Percentiles rank a stretch among this genome's conserved stretches.
phyloP scores from a whole-genome alignment of 1,140 invertebrate species.

The Anagrus nilaparvatae region DNA sequence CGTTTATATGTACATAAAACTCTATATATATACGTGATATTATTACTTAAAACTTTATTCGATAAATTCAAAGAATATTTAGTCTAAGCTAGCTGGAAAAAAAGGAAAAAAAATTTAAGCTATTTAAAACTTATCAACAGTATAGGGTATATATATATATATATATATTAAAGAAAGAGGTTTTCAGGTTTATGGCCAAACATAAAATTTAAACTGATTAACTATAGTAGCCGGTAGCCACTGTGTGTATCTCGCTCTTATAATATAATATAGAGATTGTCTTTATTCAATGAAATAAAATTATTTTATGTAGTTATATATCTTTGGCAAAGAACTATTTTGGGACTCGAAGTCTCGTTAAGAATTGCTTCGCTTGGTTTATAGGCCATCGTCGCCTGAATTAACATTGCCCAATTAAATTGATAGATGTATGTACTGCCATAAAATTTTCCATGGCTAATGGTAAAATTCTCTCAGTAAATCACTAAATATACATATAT shows the following conservation, averaged over 20 bases:
- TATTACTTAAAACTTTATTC: too few relatives aligned
- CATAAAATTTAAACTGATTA: constrained; percentile 48
- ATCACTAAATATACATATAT: too few relatives aligned
- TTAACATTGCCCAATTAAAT: constrained; percentile 46
- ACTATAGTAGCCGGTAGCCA: constrained; percentile 37
- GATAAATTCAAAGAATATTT: too few relatives aligned
- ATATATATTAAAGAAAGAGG: too few relatives aligned
- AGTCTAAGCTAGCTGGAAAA: too few relatives aligned
- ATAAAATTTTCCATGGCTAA: constrained; percentile 32
- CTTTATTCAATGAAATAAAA: constrained; percentile 3
- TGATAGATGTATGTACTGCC: constrained; percentile 40
- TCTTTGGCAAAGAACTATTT: constrained; percentile 33
- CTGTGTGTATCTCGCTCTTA: constrained; percentile 27
- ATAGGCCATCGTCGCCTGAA: constrained; percentile 43
- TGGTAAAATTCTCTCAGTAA: constrained; percentile 33
- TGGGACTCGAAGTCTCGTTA: constrained; percentile 38
- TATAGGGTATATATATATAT: too few relatives aligned
- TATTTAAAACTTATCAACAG: too few relatives aligned
- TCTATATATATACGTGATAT: too few relatives aligned
- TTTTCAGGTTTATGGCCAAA: constrained; percentile 38
- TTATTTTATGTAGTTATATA: constrained; percentile 12
- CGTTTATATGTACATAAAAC: too few relatives aligned
- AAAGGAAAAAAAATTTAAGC: too few relatives aligned
- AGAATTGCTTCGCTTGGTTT: constrained; percentile 33
- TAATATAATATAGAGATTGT: constrained; percentile 35